A percentile compares a stretch with the other conserved stretches of the same genome.
These are phyloP conservation scores for Eustalomyia histrio DNA, from an alignment of 2,888 invertebrate species.

Conservation along the genomic window DNA sequence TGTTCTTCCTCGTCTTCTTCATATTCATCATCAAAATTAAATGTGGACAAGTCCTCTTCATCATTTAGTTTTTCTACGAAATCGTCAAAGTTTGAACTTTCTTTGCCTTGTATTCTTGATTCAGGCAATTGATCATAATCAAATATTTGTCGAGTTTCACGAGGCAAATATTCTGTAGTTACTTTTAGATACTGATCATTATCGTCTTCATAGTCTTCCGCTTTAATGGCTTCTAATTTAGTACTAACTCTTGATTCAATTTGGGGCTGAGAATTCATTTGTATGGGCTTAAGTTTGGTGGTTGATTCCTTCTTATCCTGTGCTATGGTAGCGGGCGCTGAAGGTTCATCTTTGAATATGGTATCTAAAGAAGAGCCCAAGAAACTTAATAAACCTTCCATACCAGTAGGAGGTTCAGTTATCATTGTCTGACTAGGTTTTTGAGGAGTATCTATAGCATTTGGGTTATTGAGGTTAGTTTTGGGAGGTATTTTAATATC, in stretches of 20 bases:
- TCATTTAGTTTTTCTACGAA: constrained; percentile 59
- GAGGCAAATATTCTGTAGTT: constrained; percentile 72
- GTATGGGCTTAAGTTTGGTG: constrained; percentile 65
- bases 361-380: constrained; percentile 75
- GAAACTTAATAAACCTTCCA: constrained; percentile 76
- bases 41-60: constrained; percentile 60
- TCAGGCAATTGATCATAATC: constrained; percentile 79
- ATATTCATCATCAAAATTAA: constrained; percentile 66
- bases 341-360: constrained; percentile 73
- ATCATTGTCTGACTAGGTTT: constrained; percentile 38
- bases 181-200: constrained; percentile 53
- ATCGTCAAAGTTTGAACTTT: constrained; percentile 34
- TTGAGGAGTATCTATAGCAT: constrained; percentile 42
- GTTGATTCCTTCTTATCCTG: constrained; percentile 36
- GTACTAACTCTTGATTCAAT: constrained; percentile 70
- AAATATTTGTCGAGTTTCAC: constrained; percentile 76
- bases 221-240: constrained; percentile 68
- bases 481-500: constrained; percentile 40
- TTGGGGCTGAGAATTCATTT: constrained; percentile 51
- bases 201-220: constrained; percentile 53
- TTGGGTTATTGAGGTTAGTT: constrained; percentile 10
- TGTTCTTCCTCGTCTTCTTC: constrained; percentile 50
- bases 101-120: constrained; percentile 67
- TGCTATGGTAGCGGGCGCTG: neutral
- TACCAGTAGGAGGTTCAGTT: constrained; percentile 68